Base-by-base conservation (phyloP, 2,888 invertebrate genomes). In the Patella ulyssiponensis region DNA sequence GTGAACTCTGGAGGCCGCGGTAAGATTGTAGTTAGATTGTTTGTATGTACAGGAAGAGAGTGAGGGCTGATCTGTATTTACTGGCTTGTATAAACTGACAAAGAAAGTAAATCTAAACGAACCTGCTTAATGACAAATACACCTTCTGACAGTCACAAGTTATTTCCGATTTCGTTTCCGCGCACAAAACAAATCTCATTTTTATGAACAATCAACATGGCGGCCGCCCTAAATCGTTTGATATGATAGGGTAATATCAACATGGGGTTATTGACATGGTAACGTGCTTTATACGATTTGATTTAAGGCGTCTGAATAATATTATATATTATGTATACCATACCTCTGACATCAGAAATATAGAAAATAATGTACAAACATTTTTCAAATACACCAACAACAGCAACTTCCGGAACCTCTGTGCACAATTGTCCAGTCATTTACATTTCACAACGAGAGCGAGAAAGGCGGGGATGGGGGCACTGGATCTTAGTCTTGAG, bases 91-190 rank as follows among this genome's bases (percentile, higher is more conserved):
- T 64, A 64, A 64, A 64, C 64, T 64, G 64, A 64, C 64, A 64
- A 44, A 64, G 64, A 64, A 64, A 64, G 64, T 64, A 64, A 64
- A 64, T 64, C 20, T 23, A 64, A 64, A 64, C 23, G 64, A 64
- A 64, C 64, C 23, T 64, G 64, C 64, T 23, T 64, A 20, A 64
- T 23, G 23, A 64, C 64, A 64, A 64, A 64, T 64, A 64, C 64
- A 23, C 20, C 20, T 64, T 23, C 64, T 23, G 23, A 23, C 64
- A 64, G 64, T 64, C 64, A 64, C 64, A 64, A 64, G 64, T 64
- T 64, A 64, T 64, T 64, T 64, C 64, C 64, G 64, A 64, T 64
- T 64, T 64, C 64, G 64, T 64, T 64, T 64, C 64, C 64, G 64
- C 64, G 64, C 23, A 64, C 64, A 64, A 44, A 64, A 23, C 64